A percentile compares a stretch with the other conserved stretches of the same genome.
Evolutionary conservation across 2,888 invertebrate genomes (phyloP).

Genomic region (Germaria angustata): DNA sequence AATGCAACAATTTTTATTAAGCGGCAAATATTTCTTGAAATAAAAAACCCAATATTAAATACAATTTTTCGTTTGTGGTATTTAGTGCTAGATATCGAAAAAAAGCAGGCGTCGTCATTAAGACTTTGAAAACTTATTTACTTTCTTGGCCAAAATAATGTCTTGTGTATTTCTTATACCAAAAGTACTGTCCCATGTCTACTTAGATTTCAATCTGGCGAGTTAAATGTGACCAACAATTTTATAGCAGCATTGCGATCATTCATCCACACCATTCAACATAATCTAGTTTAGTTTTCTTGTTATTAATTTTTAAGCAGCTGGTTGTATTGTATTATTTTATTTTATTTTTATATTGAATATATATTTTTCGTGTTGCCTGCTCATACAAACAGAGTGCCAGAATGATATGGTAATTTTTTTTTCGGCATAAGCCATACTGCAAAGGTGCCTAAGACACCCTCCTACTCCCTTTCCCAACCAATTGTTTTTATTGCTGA

Average conservation of each 20-base stretch:
- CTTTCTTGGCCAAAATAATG: background rate
- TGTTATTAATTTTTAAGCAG: conserved; percentile 38
- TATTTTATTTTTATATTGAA: conserved; percentile 46
- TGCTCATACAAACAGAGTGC: conserved; percentile 41
- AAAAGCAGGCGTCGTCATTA: conserved; percentile 55
- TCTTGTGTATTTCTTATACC: background rate
- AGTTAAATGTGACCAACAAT: conserved; percentile 69
- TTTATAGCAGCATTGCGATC: conserved; percentile 47
- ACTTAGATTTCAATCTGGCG: conserved; percentile 68
- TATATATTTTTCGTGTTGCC: conserved; percentile 47
- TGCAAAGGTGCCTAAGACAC: background rate
- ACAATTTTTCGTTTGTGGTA: conserved; percentile 1
- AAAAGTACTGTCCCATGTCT: conserved; percentile 59
- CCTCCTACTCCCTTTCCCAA: background rate
- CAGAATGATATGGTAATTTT: conserved; percentile 32
- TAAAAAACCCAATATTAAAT: background rate
- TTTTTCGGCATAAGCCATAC: conserved; percentile 42
- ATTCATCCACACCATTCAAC: background rate
- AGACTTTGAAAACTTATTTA: conserved; percentile 5
- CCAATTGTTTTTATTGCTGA: background rate
- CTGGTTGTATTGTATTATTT: conserved; percentile 45
- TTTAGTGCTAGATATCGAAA: conserved; percentile 34
- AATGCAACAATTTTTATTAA: conserved; percentile 39
- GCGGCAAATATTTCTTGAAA: conserved; percentile 42
- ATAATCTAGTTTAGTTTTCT: conserved; percentile 32